These are phyloP conservation scores for Neopipo cinnamomea DNA, from an alignment of 2,113 vertebrate genomes.

Conservation along the genomic window DNA sequence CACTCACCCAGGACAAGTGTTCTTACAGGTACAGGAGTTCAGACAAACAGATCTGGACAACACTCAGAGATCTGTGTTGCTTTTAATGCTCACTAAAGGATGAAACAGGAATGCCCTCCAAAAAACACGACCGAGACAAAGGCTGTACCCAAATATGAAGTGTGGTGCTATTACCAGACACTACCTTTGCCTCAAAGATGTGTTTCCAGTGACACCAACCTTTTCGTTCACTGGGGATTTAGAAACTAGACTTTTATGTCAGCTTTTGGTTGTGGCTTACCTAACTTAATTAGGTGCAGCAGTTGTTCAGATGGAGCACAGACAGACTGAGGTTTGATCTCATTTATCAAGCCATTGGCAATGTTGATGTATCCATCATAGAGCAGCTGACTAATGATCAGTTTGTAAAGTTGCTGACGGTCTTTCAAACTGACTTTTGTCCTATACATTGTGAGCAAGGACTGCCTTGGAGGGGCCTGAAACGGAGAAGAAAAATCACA, in stretches of 20 bases:
- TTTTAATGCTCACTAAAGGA: background rate
- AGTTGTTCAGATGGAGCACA: slow-evolving; percentile 97
- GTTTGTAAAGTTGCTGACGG: slow-evolving; percentile 93
- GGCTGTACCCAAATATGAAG: background rate
- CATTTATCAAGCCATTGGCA: slow-evolving; percentile 92
- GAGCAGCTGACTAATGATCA: slow-evolving; percentile 96
- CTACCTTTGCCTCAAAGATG: background rate
- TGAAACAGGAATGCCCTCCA: background rate
- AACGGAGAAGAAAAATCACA: slow-evolving; percentile 49
- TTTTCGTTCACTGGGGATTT: background rate
- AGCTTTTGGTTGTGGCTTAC: slow-evolving; percentile 66
- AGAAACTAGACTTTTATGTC: background rate
- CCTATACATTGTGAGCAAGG: slow-evolving; percentile 85
- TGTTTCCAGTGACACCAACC: background rate
- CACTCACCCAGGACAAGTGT: background rate
- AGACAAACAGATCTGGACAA: background rate
- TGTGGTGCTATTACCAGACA: background rate
- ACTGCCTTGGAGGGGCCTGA: slow-evolving; percentile 61
- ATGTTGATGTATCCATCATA: slow-evolving; percentile 97
- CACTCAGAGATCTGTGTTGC: background rate
- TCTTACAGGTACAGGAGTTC: background rate
- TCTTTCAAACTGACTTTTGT: slow-evolving; percentile 95
- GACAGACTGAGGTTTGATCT: slow-evolving; percentile 90
- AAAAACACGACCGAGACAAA: background rate
- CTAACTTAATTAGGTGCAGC: slow-evolving; percentile 94